These are phyloP conservation scores for Nerophis lumbriciformis DNA, from an alignment of 2,113 vertebrate species.

Conservation along the genomic window DNA sequence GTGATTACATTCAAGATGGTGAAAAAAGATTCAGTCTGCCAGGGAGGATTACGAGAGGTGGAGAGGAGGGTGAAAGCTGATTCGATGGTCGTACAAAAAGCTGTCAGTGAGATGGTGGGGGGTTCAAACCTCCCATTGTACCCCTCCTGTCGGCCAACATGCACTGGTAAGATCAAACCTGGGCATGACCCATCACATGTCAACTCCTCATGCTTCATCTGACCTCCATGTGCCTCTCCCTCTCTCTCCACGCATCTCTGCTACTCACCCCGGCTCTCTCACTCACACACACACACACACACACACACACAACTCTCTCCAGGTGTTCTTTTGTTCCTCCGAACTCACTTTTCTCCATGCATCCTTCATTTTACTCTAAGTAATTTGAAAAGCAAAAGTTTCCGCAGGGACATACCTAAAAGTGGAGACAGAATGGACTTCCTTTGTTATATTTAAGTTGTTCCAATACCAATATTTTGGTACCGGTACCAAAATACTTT, in stretches of 20 bases:
- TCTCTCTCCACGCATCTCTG: slow-evolving; percentile 45
- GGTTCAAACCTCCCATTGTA: slow-evolving; percentile 51
- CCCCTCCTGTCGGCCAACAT: slow-evolving; percentile 55
- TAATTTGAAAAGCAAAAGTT: neutral
- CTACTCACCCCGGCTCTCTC: slow-evolving; percentile 9
- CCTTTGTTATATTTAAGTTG: neutral
- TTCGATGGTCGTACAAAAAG: slow-evolving; percentile 41
- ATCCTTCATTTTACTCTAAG: neutral
- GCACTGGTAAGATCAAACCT: slow-evolving; percentile 59
- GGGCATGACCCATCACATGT: slow-evolving; percentile 62
- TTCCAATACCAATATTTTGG: neutral
- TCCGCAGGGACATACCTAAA: neutral
- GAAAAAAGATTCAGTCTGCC: slow-evolving; percentile 51
- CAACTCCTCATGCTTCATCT: slow-evolving; percentile 51
- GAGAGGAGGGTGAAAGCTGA: slow-evolving; percentile 16
- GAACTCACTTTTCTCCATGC: slow-evolving; percentile 14
- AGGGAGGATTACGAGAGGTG: slow-evolving; percentile 41
- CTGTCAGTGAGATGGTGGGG: slow-evolving; percentile 16
- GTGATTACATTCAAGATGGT: slow-evolving; percentile 37
- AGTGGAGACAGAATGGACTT: neutral
- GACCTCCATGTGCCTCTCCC: slow-evolving; percentile 60
- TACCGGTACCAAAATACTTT: too few relatives aligned
- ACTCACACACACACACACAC: slow-evolving; percentile 12
- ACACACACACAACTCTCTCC: slow-evolving; percentile 27
- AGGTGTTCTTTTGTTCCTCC: slow-evolving; percentile 60